Conservation (phyloP, 2,888 invertebrate species). For the Odontocerum albicorne region DNA sequence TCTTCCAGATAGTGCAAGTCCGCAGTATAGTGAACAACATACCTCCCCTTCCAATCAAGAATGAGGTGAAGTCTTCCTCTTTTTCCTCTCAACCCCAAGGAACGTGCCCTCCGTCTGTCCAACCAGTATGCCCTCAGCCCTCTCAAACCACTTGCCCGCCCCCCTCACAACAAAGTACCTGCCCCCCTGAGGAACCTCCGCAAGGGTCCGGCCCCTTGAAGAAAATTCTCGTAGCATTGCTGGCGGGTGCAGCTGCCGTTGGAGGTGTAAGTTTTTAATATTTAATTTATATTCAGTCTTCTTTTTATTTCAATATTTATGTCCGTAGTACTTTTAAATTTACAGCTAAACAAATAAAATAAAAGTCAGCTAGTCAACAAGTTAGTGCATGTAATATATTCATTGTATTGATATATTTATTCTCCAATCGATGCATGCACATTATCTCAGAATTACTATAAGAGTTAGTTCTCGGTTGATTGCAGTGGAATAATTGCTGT, state of each 20-base stretch:
- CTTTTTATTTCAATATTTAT: neutral
- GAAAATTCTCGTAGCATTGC: conserved; percentile 42
- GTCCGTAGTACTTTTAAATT: neutral
- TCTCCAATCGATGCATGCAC: no score
- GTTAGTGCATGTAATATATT: no score
- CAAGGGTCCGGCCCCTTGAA: conserved; percentile 9
- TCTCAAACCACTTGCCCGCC: neutral
- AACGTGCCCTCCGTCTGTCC: neutral
- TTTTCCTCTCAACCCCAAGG: neutral
- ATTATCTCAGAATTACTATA: no score
- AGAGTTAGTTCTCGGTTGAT: no score
- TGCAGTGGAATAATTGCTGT: no score
- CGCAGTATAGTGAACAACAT: neutral
- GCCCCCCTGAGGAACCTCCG: neutral
- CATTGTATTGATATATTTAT: no score
- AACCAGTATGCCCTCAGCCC: neutral
- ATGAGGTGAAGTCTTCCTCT: neutral
- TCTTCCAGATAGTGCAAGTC: conserved; percentile 7
- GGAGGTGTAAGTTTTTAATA: conserved; percentile 44
- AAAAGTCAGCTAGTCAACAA: neutral
- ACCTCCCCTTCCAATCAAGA: neutral
- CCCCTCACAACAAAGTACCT: conserved; percentile 1
- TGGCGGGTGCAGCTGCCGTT: conserved; percentile 48
- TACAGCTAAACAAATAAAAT: neutral
- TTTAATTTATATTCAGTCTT: neutral